Evolutionary conservation across 2,113 vertebrate species (phyloP).

Genomic region (Scortum barcoo): DNA sequence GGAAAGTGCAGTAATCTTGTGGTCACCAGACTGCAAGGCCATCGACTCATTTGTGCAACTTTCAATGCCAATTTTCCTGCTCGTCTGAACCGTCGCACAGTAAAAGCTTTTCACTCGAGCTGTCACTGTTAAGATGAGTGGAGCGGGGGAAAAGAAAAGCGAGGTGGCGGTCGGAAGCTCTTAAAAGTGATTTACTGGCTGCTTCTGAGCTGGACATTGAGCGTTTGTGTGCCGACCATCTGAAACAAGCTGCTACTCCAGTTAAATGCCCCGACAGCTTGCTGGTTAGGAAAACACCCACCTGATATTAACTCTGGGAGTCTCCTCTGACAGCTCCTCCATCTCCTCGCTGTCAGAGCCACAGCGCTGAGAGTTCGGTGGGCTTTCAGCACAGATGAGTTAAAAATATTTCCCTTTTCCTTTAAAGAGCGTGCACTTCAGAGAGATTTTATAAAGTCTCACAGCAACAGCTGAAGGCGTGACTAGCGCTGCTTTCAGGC

Average conservation of each 20-base stretch:
- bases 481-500: neutral
- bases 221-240: slow-evolving; percentile 14
- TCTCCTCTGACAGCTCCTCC: neutral
- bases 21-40: neutral
- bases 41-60: neutral
- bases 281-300: slow-evolving; percentile 47
- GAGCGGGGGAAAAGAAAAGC: slow-evolving; percentile 28
- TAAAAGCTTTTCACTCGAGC: slow-evolving; percentile 39
- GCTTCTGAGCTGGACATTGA: slow-evolving; percentile 12
- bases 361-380: neutral
- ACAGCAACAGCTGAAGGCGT: slow-evolving; percentile 1
- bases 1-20: neutral
- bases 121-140: slow-evolving; percentile 24
- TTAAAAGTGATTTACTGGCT: slow-evolving; percentile 55
- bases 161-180: slow-evolving; percentile 49
- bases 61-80: neutral
- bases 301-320: slow-evolving; percentile 51
- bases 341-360: neutral
- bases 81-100: neutral
- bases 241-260: slow-evolving; percentile 49
- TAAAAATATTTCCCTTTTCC: slow-evolving; percentile 16
- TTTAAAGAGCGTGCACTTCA: neutral
- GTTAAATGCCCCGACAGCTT: slow-evolving; percentile 51
- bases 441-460: neutral
- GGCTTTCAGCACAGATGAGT: slow-evolving; percentile 1